These are phyloP conservation scores for Protodeltote pygarga DNA, from an alignment of 2,888 invertebrate genomes.

Conservation along the genomic window DNA sequence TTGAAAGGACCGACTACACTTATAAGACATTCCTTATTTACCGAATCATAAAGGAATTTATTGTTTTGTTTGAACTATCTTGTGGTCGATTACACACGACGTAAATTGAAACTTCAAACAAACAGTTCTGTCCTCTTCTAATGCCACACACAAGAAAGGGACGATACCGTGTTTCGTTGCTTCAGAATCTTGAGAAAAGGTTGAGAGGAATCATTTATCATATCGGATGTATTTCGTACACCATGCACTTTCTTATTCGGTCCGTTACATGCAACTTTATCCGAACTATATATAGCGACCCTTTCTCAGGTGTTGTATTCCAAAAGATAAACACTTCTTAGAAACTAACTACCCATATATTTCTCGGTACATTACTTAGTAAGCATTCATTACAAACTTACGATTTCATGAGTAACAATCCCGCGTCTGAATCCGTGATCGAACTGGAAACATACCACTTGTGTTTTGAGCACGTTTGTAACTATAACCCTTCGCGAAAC, in stretches of 20 bases:
- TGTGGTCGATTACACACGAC: not conserved
- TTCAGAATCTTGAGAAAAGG: too few species aligned
- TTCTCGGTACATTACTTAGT: slow-evolving; percentile 56
- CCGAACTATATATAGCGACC: slow-evolving; percentile 35
- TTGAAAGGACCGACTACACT: not conserved
- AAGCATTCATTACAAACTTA: slow-evolving; percentile 54
- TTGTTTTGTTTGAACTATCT: too few species aligned
- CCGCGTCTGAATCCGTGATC: slow-evolving; percentile 36
- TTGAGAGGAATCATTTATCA: too few species aligned
- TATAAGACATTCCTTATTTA: too few species aligned
- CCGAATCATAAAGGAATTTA: too few species aligned
- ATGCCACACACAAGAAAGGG: too few species aligned
- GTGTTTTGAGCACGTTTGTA: slow-evolving; percentile 38
- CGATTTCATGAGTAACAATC: too few species aligned
- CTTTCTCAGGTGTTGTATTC: slow-evolving; percentile 68
- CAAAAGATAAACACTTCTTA: slow-evolving; percentile 71
- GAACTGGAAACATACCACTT: slow-evolving; percentile 17
- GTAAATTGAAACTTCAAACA: not conserved
- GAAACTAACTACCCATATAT: slow-evolving; percentile 24
- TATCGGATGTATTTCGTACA: too few species aligned
- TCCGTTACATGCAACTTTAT: slow-evolving; percentile 26
- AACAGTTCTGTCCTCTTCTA: too few species aligned
- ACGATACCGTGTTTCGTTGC: too few species aligned
- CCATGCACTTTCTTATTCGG: slow-evolving; percentile 25
- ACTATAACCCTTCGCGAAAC: slow-evolving; percentile 16